Percentiles rank a stretch among this genome's conserved stretches.
These are phyloP conservation scores for Ormyrus thymus DNA, from an alignment of 2,888 invertebrate species.

Conservation along the genomic window DNA sequence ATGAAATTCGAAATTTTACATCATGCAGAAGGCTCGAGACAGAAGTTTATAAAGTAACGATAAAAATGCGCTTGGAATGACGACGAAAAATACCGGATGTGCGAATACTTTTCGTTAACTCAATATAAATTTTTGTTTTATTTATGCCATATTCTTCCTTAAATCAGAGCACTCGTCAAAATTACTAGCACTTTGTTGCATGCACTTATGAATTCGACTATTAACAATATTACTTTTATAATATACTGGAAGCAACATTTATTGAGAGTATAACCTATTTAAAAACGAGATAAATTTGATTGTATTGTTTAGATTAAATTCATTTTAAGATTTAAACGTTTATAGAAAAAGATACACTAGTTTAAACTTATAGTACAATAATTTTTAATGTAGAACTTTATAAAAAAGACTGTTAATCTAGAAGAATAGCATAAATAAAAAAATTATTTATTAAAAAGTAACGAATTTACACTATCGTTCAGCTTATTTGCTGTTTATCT, in stretches of 20 bases:
- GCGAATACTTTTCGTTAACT: conserved; percentile 13
- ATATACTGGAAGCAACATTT: background rate
- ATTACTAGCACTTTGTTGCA: conserved; percentile 1
- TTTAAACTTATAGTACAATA: too few species aligned
- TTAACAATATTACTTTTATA: conserved; percentile 12
- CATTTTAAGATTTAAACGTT: too few species aligned
- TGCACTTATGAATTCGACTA: conserved; percentile 9
- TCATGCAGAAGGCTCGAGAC: conserved; percentile 47
- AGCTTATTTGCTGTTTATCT: conserved; percentile 30
- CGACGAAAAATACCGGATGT: conserved; percentile 48
- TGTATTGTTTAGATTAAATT: too few species aligned
- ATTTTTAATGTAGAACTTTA: too few species aligned
- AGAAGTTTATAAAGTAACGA: conserved; percentile 30
- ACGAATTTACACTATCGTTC: conserved; percentile 31
- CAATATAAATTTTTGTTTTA: conserved; percentile 26
- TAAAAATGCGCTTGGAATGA: conserved; percentile 56
- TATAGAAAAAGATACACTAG: too few species aligned
- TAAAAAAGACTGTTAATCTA: background rate
- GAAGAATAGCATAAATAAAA: conserved; percentile 42
- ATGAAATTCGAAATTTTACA: conserved; percentile 25
- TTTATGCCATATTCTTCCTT: conserved; percentile 39
- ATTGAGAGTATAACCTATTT: too few species aligned
- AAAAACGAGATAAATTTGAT: too few species aligned
- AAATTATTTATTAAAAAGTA: conserved; percentile 15
- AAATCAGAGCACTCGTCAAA: conserved; percentile 21